phyloP scores from a whole-genome alignment of 2,113 vertebrate species.

The Loxodonta africana region DNA sequence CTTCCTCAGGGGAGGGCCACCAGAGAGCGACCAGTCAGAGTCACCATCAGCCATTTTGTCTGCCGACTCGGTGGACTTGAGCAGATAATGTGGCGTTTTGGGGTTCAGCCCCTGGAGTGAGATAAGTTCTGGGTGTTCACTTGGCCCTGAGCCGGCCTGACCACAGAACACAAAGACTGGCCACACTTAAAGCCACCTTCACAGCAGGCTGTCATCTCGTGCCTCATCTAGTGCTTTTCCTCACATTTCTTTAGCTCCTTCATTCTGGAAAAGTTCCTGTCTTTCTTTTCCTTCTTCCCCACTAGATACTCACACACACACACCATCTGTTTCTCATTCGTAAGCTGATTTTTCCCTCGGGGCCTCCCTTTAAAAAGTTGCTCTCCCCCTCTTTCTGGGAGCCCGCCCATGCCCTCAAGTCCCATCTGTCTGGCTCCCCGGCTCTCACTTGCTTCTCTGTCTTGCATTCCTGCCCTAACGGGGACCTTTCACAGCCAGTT shows the following conservation, averaged over 20 bases:
- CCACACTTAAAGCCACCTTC: neutral
- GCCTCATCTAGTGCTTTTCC: neutral
- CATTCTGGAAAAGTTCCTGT: neutral
- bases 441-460: neutral
- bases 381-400: neutral
- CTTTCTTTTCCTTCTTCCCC: accelerated
- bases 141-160: neutral
- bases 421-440: neutral
- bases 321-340: neutral
- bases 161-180: neutral
- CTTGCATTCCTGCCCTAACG: neutral
- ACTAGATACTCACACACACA: accelerated
- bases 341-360: neutral
- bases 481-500: neutral
- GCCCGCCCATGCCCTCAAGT: neutral
- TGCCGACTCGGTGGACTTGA: accelerated
- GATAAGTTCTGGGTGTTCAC: neutral
- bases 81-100: neutral
- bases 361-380: neutral
- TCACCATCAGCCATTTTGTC: neutral
- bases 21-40: neutral
- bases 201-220: neutral
- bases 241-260: neutral
- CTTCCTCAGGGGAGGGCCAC: neutral
- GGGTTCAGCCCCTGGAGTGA: neutral